Conservation (phyloP, 2,888 invertebrate species). For the Altica lythri region DNA sequence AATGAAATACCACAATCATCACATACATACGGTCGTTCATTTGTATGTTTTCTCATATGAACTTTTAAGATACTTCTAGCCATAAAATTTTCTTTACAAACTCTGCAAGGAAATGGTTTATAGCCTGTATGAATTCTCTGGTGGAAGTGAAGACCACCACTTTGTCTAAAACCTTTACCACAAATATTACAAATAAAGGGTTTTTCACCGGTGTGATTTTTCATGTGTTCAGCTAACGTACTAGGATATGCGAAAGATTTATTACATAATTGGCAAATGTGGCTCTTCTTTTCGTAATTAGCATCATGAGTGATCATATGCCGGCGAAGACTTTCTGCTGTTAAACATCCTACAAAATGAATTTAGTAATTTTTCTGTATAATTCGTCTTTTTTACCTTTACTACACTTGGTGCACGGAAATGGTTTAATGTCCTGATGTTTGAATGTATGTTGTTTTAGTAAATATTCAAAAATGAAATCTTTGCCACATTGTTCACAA, state of each 20-base stretch:
- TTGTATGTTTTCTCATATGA: slow-evolving; percentile 47
- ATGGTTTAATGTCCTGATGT: slow-evolving; percentile 50
- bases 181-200: slow-evolving; percentile 49
- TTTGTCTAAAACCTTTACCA: slow-evolving; percentile 53
- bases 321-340: slow-evolving; percentile 50
- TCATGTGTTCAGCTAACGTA: slow-evolving; percentile 52
- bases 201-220: slow-evolving; percentile 54
- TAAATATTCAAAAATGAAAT: slow-evolving; percentile 46
- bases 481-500: slow-evolving; percentile 41
- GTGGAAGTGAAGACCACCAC: slow-evolving; percentile 46
- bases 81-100: slow-evolving; percentile 43
- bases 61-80: slow-evolving; percentile 45
- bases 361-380: neutral
- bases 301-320: slow-evolving; percentile 52
- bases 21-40: slow-evolving; percentile 49
- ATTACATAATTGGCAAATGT: slow-evolving; percentile 47
- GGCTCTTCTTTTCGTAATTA: slow-evolving; percentile 48
- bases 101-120: slow-evolving; percentile 44
- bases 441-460: slow-evolving; percentile 50
- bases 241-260: slow-evolving; percentile 50
- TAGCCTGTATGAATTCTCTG: slow-evolving; percentile 49
- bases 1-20: slow-evolving; percentile 53
- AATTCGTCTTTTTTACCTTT: slow-evolving; percentile 42
- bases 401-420: slow-evolving; percentile 48
- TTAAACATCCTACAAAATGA: slow-evolving; percentile 48